Conservation (phyloP, 2,888 invertebrate genomes). For the Biston stratarius region DNA sequence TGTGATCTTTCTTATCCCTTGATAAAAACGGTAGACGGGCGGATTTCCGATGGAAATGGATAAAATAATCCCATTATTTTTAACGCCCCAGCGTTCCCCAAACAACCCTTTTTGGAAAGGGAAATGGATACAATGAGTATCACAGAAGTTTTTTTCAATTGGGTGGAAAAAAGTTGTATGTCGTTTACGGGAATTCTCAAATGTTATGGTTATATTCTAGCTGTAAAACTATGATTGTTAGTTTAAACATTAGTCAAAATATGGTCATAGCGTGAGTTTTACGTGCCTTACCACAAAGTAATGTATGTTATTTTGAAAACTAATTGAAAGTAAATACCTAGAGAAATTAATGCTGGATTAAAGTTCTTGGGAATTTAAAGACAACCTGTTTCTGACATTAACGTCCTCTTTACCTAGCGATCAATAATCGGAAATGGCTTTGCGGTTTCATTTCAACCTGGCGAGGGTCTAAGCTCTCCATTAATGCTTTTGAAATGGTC, state of each 20-base stretch:
- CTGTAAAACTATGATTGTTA: no score
- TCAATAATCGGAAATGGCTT: constrained; percentile 36
- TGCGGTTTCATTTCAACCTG: constrained; percentile 32
- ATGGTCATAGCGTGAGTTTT: no score
- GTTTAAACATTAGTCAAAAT: no score
- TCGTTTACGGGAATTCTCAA: no score
- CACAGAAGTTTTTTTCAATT: constrained; percentile 37
- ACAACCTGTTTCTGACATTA: constrained; percentile 33
- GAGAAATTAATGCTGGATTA: background rate
- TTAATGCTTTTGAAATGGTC: constrained; percentile 24
- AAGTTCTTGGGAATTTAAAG: background rate
- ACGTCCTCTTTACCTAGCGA: constrained; percentile 24
- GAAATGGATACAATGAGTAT: constrained; percentile 38
- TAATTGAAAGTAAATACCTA: no score
- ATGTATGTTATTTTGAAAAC: no score
- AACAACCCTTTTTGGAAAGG: constrained; percentile 39
- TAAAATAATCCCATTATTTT: constrained; percentile 47
- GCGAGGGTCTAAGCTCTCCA: constrained; percentile 13
- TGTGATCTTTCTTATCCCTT: constrained; percentile 23
- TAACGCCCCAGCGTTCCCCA: constrained; percentile 37
- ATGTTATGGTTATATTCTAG: no score
- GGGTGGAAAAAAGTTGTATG: constrained; percentile 3
- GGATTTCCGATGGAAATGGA: constrained; percentile 46
- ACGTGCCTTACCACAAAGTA: no score
- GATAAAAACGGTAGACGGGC: constrained; percentile 29